Base-by-base conservation (phyloP, 2,888 invertebrate species). In the Acrocyrtus sp. region DNA sequence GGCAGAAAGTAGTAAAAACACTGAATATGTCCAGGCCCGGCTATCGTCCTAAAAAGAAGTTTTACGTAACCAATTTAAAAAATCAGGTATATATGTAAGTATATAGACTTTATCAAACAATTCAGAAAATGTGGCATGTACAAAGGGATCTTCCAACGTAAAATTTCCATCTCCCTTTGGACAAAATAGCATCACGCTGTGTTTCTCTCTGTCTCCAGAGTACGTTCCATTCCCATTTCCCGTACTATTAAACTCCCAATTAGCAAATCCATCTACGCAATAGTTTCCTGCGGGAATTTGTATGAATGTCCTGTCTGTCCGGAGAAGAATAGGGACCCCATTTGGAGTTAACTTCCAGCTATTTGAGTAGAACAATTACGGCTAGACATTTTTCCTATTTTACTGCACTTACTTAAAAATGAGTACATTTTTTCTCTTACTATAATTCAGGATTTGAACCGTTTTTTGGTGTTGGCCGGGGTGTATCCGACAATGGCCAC, bases 221-320 rank as follows among this genome's bases (percentile, higher is more conserved):
- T 73, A 66, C 1, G 27, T 61, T 24, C 66, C 73, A 17, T 66
- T 56, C 1, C 66, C 72, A 12, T 70, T 70, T 34, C 34, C 6
- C 12, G 6, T 12, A 34, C 12, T 12, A n/a, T 70, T 70, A 17
- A 12, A 54, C 22, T 67, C 73, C 70, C 70, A 73, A 26, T 75
- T 75, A 2, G 61, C 69, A 29, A 54, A 75, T 6, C 75, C 75
- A 53, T 77, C 77, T 1, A 73, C 62, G 27, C 77, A 77, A 24
- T 66, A 77, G 3, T 47, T 22, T 15, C 65, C 75, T 47, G 70
- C 73, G 1, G 68, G 57, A 43, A 75, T 51, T n/a, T 65, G 43
- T 15, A 15, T 19, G 69, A 74, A 75, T 51, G 29, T 26, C 2
- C 74, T 50, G 1, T 47, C 0, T 2, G 48, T 6, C 26, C 22